Base-by-base conservation (phyloP, 2,113 vertebrate genomes). In the Trematocara zebra region DNA sequence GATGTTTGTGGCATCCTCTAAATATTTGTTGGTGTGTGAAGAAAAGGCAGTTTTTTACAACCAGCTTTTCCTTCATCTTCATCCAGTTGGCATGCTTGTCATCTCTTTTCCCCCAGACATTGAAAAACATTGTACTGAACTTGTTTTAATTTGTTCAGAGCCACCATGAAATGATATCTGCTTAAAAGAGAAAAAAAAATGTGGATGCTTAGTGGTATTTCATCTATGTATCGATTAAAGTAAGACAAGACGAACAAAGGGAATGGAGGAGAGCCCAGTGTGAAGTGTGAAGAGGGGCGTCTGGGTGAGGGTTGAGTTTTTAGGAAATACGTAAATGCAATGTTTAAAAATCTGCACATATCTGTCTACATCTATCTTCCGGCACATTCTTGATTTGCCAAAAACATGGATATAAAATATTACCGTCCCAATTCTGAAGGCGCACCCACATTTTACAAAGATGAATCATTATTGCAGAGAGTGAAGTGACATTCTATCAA, bases 161-260 rank as follows among this genome's bases (percentile, higher is more conserved):
- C 80, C 37, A 64, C 88, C 88, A 84, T 95, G 91, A 94, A 94
- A 96, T 94, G 87, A 84, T 84, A 87, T 89, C 81, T 90, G 74
- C 80, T 86, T 85, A 87, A 88, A 83, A 1, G 57, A 35, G 57
- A 35, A 59, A 31, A 35, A 59, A 26, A 74, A 31, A 76, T n/a
- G 3, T 76, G 59, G 67, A 57, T 44, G 72, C 56, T 82, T 15
- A 4, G 61, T 20, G 10, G 31, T 15, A 31, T 37, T 78, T 85
- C 54, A 80, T 12, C 54, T 85, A 69, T 7, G 81, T 84, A 44
- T 80, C 88, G 64, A 90, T 89, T 72, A 57, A 85, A 82, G 8
- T 42, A 56, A 88, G 67, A 74, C 76, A 23, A 15, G 53, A 85
- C 23, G 31, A 83, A 83, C 64, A 82, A 81, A 90, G 72, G 52